Conservation (phyloP, 1,140 invertebrate species). For the Drosophila lacertosa region DNA sequence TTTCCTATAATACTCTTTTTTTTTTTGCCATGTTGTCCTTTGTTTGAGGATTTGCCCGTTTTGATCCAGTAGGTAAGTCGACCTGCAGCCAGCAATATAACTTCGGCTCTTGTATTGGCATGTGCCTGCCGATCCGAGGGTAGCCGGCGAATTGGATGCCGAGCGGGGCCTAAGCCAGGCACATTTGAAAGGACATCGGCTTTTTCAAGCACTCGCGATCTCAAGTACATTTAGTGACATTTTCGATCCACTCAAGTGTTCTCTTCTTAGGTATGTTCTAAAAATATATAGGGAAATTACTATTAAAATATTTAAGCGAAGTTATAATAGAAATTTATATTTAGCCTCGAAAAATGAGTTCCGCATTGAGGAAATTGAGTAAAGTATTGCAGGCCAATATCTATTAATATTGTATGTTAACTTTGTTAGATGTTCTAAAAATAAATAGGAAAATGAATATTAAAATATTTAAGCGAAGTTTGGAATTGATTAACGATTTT, state of each 20-base stretch:
- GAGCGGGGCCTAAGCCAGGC: too few species aligned
- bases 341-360: too few species aligned
- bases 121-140: constrained; percentile 24
- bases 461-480: too few species aligned
- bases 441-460: too few species aligned
- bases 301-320: too few species aligned
- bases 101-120: constrained; percentile 25
- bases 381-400: too few species aligned
- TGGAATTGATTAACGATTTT: too few species aligned
- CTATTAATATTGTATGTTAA: too few species aligned
- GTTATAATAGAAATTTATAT: not conserved
- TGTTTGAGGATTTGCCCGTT: constrained; percentile 39
- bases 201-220: constrained; percentile 3
- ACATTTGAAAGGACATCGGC: not conserved
- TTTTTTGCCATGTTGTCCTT: constrained; percentile 35
- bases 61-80: constrained; percentile 32
- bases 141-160: not conserved
- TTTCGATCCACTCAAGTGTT: not conserved
- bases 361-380: too few species aligned
- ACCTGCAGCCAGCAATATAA: constrained; percentile 34
- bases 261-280: not conserved
- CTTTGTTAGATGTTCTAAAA: too few species aligned
- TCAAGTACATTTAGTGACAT: constrained; percentile 2
- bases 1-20: constrained; percentile 12
- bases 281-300: too few species aligned